phyloP scores from a whole-genome alignment of 1,140 invertebrate genomes.

The Heliothis subflexa region DNA sequence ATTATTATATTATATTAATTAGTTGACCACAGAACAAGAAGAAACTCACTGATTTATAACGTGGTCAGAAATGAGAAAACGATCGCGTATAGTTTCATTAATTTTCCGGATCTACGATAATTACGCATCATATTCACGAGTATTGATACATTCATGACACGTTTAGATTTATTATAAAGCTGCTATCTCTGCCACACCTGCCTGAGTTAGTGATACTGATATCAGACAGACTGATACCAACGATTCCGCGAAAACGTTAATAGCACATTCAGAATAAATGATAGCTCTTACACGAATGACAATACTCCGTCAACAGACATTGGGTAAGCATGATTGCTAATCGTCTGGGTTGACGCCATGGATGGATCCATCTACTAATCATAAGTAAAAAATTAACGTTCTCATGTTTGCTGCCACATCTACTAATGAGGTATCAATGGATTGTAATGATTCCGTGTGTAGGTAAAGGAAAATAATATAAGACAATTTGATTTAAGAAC shows the following conservation, averaged over 20 bases:
- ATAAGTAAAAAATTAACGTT: not conserved
- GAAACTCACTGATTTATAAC: too few species aligned
- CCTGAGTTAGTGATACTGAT: slow-evolving; percentile 42
- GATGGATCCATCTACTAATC: not conserved
- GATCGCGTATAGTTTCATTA: not conserved
- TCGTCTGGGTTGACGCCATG: not conserved
- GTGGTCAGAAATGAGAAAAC: too few species aligned
- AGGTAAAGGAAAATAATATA: too few species aligned
- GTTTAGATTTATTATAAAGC: slow-evolving; percentile 19
- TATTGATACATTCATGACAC: not conserved
- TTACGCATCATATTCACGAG: not conserved
- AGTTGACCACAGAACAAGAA: too few species aligned
- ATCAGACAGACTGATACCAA: slow-evolving; percentile 46
- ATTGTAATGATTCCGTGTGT: too few species aligned
- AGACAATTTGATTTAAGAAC: too few species aligned
- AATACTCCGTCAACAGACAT: not conserved
- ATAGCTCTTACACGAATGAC: slow-evolving; percentile 15
- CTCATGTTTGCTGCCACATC: too few species aligned
- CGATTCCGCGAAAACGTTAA: slow-evolving; percentile 46
- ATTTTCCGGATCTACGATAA: not conserved
- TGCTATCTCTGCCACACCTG: slow-evolving; percentile 52
- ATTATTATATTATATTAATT: too few species aligned
- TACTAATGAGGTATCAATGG: too few species aligned
- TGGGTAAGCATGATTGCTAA: not conserved
- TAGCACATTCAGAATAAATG: slow-evolving; percentile 33